Evolutionary conservation across 1,140 invertebrate genomes (phyloP), one percentile per base, ranked within the genome.

Genomic region (Drosophila watanabei): DNA sequence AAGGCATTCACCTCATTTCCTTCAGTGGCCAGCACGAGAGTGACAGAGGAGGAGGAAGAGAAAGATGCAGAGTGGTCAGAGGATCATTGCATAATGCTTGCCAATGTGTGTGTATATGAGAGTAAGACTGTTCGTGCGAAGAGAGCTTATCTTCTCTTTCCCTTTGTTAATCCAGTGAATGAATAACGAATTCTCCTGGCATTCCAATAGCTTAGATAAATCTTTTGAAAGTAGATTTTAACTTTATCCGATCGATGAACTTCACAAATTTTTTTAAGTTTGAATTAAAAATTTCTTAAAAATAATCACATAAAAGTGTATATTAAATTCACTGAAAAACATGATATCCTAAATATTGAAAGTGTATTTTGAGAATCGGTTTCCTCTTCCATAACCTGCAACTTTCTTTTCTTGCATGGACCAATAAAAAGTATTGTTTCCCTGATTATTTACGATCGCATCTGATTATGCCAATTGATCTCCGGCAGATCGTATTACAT

Each of bases 1-100:
- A 84, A 84, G 82, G 82, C 82, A 84, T 84, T 84, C 82, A 84
- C 82, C 82, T 84, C 82, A 86, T 84, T 84, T 84, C 78, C 82
- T 46, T 33, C 37, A 45, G 63, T 71, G 68, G 63, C 35, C 68
- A 70, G 20, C 45, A 49, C 11, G 39, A 41, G 32, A 24, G 52
- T 8, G 33, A n/a, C 28, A 30, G n/a, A 28, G 39, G 35, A n/a
- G 13, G 18, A 7, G 16, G 20, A 8, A 14, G 30, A 7, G 24
- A 18, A 14, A 52, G 30, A 43, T 16, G 32, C 13, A 46, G 64
- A 45, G 39, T 71, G 64, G 39, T 32, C 68, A 56, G 68, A 64
- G 65, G 65, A 71, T 71, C 68, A 46, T 71, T 71, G 68, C 68
- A 71, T 71, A 71, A 71, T 69, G 33, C 33, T 14, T 20, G 32